Percentiles rank a stretch among this genome's conserved stretches.
Evolutionary conservation across 2,113 vertebrate species (phyloP).

Genomic region (Hyperopisus bebe): DNA sequence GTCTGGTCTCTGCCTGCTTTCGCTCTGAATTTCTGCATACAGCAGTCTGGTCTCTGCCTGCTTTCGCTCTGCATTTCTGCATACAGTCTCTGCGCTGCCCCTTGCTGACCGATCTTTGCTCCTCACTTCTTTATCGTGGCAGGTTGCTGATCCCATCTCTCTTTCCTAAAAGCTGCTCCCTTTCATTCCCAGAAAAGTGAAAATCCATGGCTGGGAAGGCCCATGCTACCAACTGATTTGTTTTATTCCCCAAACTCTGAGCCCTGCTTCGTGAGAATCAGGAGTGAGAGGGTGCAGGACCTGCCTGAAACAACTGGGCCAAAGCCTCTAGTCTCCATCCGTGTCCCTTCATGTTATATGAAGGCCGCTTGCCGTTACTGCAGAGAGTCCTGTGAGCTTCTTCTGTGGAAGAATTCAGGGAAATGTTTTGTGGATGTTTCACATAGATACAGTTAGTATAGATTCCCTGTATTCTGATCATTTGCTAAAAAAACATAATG

Average conservation of each 20-base stretch:
- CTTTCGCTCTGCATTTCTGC: not conserved
- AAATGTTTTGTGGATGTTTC: not conserved
- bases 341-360: not conserved
- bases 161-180: conserved; percentile 16
- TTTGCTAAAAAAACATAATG: not conserved
- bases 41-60: conserved; percentile 21
- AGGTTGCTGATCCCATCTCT: conserved; percentile 17
- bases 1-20: conserved; percentile 11
- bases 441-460: not conserved
- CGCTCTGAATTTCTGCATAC: not conserved
- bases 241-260: conserved; percentile 23
- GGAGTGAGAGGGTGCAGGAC: not conserved
- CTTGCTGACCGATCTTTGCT: conserved; percentile 27
- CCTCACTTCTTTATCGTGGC: conserved; percentile 17
- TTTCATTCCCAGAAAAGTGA: conserved; percentile 27
- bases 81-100: conserved; percentile 15
- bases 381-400: not conserved
- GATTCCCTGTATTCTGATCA: not conserved
- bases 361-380: not conserved
- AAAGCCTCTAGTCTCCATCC: not conserved
- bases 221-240: conserved; percentile 33
- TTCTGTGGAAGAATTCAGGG: not conserved
- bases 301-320: not conserved
- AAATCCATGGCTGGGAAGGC: conserved; percentile 28
- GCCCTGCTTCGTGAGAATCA: conserved; percentile 8